Evolutionary conservation across 1,140 invertebrate genomes (phyloP).

Genomic region (Scylla paramamosain): DNA sequence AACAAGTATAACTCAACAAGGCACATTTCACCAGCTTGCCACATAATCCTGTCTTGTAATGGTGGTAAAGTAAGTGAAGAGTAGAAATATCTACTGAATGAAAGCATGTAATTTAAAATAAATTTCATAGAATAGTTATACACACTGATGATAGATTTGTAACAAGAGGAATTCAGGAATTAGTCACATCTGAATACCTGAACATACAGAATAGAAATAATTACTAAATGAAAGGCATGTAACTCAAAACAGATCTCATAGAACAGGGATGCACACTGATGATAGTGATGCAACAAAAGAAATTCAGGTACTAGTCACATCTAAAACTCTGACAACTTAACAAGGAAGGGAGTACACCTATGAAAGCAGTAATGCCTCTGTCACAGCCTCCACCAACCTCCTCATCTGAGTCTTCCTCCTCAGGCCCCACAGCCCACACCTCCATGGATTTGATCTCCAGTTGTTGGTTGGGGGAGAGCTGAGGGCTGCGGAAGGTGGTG

Average conservation of each 20-base stretch:
- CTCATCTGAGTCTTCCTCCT: conserved; percentile 67
- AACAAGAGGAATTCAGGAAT: too few relatives aligned
- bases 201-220: not conserved
- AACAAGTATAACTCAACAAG: not conserved
- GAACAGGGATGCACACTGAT: not conserved
- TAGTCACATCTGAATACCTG: too few relatives aligned
- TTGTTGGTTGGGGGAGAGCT: conserved; percentile 44
- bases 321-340: too few relatives aligned
- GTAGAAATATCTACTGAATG: too few relatives aligned
- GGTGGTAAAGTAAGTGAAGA: too few relatives aligned
- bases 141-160: too few relatives aligned
- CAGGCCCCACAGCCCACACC: conserved; percentile 64
- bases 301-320: not conserved
- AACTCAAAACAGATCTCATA: not conserved
- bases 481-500: conserved; percentile 53
- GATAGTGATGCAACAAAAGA: not conserved
- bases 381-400: not conserved
- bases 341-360: too few relatives aligned
- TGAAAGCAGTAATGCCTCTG: not conserved
- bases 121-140: too few relatives aligned
- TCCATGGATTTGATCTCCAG: conserved; percentile 45
- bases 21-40: too few relatives aligned
- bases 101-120: too few relatives aligned
- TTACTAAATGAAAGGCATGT: not conserved
- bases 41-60: too few relatives aligned